Evolutionary conservation across 2,888 invertebrate species (phyloP).

Genomic region (Epiperipatus broadwayi): DNA sequence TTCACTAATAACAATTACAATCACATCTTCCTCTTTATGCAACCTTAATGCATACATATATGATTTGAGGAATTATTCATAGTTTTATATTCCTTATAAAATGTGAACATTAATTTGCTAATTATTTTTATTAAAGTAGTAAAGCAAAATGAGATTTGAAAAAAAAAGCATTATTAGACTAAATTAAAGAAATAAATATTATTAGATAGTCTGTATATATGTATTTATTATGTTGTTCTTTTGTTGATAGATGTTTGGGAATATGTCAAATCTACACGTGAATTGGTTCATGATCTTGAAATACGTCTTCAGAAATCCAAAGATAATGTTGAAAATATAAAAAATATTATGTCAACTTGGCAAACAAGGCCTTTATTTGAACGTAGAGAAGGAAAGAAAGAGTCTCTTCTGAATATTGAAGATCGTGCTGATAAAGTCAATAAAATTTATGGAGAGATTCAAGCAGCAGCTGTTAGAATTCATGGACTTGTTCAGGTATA

Average conservation of each 20-base stretch:
- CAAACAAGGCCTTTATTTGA: constrained; percentile 65
- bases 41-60: too few relatives aligned
- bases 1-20: too few relatives aligned
- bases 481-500: constrained; percentile 41
- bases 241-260: constrained; percentile 46
- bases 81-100: too few relatives aligned
- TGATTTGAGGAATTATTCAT: too few relatives aligned
- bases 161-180: too few relatives aligned
- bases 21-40: too few relatives aligned
- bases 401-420: constrained; percentile 57
- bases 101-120: too few relatives aligned
- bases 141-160: too few relatives aligned
- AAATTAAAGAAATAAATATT: too few relatives aligned
- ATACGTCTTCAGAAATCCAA: constrained; percentile 59
- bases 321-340: constrained; percentile 59
- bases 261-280: constrained; percentile 56
- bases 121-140: too few relatives aligned
- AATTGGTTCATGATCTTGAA: constrained; percentile 57
- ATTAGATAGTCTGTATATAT: constrained; percentile 1
- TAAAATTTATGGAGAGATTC: constrained; percentile 59
- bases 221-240: constrained; percentile 12
- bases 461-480: constrained; percentile 49
- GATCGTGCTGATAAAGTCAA: constrained; percentile 53
- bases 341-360: constrained; percentile 60
- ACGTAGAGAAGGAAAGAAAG: constrained; percentile 65